Evolutionary conservation across 2,888 invertebrate genomes (phyloP), one percentile per base, ranked within the genome.

Genomic region (Timema cristinae): DNA sequence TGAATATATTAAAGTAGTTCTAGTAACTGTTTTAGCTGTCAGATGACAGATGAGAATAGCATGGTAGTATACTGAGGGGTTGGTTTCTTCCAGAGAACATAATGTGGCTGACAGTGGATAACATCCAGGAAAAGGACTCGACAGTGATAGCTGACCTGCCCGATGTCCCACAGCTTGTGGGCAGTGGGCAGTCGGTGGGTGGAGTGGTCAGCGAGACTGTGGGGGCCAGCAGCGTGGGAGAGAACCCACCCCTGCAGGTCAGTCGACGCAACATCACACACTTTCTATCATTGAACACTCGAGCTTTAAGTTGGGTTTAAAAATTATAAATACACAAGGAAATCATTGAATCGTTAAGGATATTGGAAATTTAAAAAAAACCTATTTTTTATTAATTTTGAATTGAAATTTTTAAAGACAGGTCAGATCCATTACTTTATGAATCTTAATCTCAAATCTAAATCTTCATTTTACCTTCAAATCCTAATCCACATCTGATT

Each of bases 171-270:
- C 92, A 95, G 76, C 86, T 95, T 76, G 95, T 97, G 71, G 92
- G 96, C 72, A 95, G 95, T 81, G 98, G 98, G 0, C 96, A 97
- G 79, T 95, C 97, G 76, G 98, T 98, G 13, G 98, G 98, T 15
- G 98, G 97, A 0, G 97, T 98, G 70, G 95, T 98, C 69, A 95
- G 94, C 73, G 90, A 93, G 81, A 94, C 93, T 0, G 96, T 97
- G 1, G 95, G 95, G 15, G 92, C 91, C 47, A 88, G 90, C 72
- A 76, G 77, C 32, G 80, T 88, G 79, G 87, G 87, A 78, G 84
- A 82, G 76, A 83, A 84, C 69, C 84, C 85, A 72, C 86, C 87
- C 4, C 83, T 85, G 75, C 80, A 80, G 77, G 79, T 80, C 74
- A 73, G 51, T 67, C 66, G 16, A 52, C n/a, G 32, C 32, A 32